A percentile compares a stretch with the other conserved stretches of the same genome.
phyloP scores from a whole-genome alignment of 2,797 vertebrate genomes.

The Glossophaga mutica region DNA sequence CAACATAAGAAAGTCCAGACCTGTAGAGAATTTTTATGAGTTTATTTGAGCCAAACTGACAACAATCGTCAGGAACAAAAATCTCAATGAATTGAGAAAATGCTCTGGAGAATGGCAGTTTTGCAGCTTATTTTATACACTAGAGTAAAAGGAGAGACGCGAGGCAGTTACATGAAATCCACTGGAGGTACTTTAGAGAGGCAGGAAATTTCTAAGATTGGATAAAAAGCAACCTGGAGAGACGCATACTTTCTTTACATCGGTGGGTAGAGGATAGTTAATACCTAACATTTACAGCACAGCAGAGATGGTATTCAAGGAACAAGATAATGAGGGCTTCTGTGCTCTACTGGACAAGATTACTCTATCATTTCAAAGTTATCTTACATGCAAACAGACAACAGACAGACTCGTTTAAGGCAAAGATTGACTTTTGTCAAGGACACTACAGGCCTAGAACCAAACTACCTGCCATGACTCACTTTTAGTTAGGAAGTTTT shows the following conservation, averaged over 20 bases:
- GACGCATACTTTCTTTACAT: background rate
- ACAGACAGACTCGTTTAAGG: background rate
- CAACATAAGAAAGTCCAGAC: background rate
- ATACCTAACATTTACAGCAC: background rate
- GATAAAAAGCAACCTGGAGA: background rate
- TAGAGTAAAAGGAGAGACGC: background rate
- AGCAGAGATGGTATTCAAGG: background rate
- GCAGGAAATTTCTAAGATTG: background rate
- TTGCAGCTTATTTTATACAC: background rate
- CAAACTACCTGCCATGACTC: background rate
- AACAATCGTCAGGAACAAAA: background rate
- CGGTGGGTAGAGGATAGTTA: background rate
- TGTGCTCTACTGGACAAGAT: background rate
- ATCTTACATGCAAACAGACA: background rate
- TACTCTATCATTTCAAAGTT: background rate
- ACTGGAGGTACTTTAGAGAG: background rate
- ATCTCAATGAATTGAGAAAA: background rate
- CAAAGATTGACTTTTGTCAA: background rate
- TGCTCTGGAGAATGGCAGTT: background rate
- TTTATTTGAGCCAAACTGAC: background rate
- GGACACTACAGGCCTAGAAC: background rate
- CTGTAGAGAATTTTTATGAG: background rate
- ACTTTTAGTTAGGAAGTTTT: background rate
- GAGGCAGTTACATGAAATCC: background rate
- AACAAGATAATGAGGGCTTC: background rate